Base-by-base conservation (phyloP, 2,888 invertebrate species). In the Drosophila tanythrix region DNA sequence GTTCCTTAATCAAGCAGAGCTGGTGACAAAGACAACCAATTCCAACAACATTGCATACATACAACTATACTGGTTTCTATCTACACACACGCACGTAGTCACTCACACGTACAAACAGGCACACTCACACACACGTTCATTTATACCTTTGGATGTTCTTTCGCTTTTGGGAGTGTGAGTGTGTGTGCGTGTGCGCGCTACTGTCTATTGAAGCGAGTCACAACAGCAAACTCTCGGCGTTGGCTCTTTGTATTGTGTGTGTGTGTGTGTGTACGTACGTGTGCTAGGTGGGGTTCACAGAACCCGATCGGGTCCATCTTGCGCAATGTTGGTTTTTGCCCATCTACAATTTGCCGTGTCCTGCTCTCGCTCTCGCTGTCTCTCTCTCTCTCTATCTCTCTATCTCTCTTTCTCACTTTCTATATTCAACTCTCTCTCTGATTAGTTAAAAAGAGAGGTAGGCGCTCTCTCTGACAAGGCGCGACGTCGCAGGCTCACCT, bases 281-380 rank as follows among this genome's bases (percentile, higher is more conserved):
- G 68, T 76, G 59, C 58, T 70, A 82, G 82, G 80, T 82, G 81
- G 81, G 82, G 81, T 81, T 81, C 81, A 81, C 79, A 81, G 81
- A 81, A 81, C 82, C 73, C 81, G 68, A 70, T 67, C 77, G 65
- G 53, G 48, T 57, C 43, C 55, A 62, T 69, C 75, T 77, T 75
- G 82, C 76, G 78, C 82, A 78, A 80, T 87, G 73, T 66, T 52
- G 36, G 46, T 66, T 66, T 72, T 65, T 67, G 68, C 60, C 33
- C 58, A 74, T 76, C 56, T 33, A 77, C 58, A 57, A 50, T 71
- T 55, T 67, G 53, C 59, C 58, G 67, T 74, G 71, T 75, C 80
- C 78, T 80, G 80, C 59, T 60, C 69, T 46, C 58, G 29, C 62
- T 21, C 51, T 53, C 38, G 11, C 18, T 25, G 48, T 10, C 31